Evolutionary conservation across 2,113 vertebrate genomes (phyloP).

Genomic region (Gallinago media): DNA sequence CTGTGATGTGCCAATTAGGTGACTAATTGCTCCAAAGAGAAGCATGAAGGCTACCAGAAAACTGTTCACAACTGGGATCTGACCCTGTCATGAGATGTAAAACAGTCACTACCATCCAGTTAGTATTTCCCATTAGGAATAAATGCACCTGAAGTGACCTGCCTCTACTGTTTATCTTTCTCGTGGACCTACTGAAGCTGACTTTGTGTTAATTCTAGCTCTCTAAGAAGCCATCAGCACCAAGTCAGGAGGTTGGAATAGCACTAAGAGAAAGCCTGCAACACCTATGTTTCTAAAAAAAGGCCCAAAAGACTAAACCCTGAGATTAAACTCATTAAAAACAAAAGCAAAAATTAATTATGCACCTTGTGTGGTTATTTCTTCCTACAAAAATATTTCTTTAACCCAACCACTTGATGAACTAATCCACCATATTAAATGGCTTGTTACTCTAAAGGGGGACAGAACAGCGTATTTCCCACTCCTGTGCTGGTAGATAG

Average conservation of each 20-base stretch:
- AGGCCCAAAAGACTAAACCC: not conserved
- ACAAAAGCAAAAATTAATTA: not conserved
- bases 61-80: not conserved
- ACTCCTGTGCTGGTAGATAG: not conserved
- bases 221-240: not conserved
- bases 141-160: not conserved
- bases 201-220: not conserved
- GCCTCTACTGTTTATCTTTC: not conserved
- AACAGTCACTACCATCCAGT: not conserved
- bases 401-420: not conserved
- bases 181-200: not conserved
- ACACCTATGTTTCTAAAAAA: accelerated
- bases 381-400: not conserved
- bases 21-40: not conserved
- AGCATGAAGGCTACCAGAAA: not conserved
- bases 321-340: not conserved
- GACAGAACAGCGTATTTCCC: not conserved
- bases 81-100: not conserved
- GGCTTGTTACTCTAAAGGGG: not conserved
- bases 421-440: not conserved
- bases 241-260: not conserved
- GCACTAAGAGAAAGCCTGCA: not conserved
- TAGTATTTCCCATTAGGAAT: not conserved
- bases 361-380: not conserved
- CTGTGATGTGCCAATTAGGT: too few relatives aligned